Conservation (phyloP, 2,113 vertebrate species). For the Heptranchias perlo region DNA sequence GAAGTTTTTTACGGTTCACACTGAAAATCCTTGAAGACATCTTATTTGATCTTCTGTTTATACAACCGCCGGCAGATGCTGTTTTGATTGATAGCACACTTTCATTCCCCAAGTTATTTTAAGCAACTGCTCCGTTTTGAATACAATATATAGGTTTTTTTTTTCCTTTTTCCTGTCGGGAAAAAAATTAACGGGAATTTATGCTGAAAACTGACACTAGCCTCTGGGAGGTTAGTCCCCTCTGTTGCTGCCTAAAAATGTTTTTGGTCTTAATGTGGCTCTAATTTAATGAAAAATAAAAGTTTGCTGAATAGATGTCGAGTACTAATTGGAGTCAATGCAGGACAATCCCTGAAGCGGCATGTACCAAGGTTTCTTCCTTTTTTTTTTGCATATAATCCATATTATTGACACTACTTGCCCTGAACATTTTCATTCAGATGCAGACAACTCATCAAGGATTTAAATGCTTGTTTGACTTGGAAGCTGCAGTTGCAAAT, state of each 20-base stretch:
- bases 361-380: conserved; percentile 42
- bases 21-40: conserved; percentile 94
- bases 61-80: conserved; percentile 96
- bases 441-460: conserved; percentile 56
- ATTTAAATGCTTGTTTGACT: conserved; percentile 56
- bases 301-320: conserved; percentile 56
- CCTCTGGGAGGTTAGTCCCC: conserved; percentile 27
- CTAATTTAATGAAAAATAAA: conserved; percentile 41
- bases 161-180: not conserved
- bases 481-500: conserved; percentile 42
- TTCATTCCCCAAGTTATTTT: conserved; percentile 42
- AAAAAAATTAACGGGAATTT: conserved; percentile 36
- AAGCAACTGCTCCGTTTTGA: conserved; percentile 36
- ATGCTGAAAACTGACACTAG: conserved; percentile 11
- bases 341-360: conserved; percentile 53
- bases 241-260: conserved; percentile 19
- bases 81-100: conserved; percentile 79
- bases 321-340: conserved; percentile 56
- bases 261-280: conserved; percentile 13
- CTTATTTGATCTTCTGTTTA: conserved; percentile 98
- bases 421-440: conserved; percentile 54
- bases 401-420: conserved; percentile 60
- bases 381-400: conserved; percentile 62
- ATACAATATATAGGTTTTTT: conserved; percentile 30
- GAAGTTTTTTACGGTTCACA: conserved; percentile 95